Evolutionary conservation across 2,113 vertebrate species (phyloP).

Genomic region (Heteronetta atricapilla): DNA sequence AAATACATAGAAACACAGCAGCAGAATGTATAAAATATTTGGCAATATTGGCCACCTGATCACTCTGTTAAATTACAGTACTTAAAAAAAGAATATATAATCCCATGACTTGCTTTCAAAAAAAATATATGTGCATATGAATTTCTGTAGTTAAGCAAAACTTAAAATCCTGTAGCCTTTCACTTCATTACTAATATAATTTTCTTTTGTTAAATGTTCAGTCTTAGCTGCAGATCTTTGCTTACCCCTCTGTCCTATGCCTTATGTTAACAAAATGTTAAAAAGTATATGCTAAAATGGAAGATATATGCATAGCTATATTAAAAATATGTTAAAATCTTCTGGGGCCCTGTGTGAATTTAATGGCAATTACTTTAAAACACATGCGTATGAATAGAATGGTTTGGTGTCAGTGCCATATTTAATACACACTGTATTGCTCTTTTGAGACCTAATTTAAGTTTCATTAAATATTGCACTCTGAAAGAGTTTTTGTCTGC

Average conservation of each 20-base stretch:
- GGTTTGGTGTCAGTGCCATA: neutral
- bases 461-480: conserved; percentile 55
- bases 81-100: neutral
- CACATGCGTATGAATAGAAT: neutral
- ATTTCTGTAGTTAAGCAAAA: neutral
- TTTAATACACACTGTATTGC: conserved; percentile 38
- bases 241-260: neutral
- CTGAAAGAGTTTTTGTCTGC: conserved; percentile 24
- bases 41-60: neutral
- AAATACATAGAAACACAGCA: neutral
- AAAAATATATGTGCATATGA: neutral
- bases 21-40: neutral
- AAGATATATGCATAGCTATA: neutral
- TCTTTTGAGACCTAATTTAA: conserved; percentile 62
- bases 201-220: neutral
- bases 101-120: neutral
- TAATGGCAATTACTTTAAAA: conserved; percentile 16
- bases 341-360: neutral
- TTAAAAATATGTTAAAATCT: conserved; percentile 30
- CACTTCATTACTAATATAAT: neutral
- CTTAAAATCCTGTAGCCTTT: neutral
- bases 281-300: neutral
- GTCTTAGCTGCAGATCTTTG: neutral
- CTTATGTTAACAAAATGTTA: neutral
- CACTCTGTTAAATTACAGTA: neutral